Conservation (phyloP, 2,797 vertebrate species). For the Aeoliscus strigatus region DNA sequence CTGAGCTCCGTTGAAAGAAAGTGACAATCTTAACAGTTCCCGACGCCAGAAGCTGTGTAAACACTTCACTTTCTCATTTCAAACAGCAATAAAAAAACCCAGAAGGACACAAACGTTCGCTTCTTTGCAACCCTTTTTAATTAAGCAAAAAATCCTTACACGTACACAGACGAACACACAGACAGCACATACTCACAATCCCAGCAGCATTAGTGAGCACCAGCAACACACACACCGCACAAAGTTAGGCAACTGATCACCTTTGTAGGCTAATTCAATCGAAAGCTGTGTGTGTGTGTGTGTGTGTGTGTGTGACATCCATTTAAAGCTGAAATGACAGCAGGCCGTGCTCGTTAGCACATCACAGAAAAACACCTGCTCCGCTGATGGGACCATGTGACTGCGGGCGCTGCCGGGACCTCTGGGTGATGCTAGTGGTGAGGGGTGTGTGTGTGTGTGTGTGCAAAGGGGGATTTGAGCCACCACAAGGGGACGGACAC, state of each 20-base stretch:
- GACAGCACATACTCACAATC: not conserved
- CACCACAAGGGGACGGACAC: conserved; percentile 61
- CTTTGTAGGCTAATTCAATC: conserved; percentile 62
- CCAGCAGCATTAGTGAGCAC: conserved; percentile 2
- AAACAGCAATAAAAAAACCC: conserved; percentile 27
- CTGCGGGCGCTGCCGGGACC: conserved; percentile 78
- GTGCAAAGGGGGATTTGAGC: conserved; percentile 40
- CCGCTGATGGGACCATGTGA: conserved; percentile 79
- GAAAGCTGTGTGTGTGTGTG: conserved; percentile 17
- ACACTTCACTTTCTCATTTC: conserved; percentile 32
- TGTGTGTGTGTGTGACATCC: conserved; percentile 70
- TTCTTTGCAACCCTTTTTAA: conserved; percentile 29
- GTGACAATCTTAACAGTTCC: conserved; percentile 26
- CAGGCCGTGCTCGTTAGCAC: conserved; percentile 84
- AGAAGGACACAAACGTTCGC: conserved; percentile 20
- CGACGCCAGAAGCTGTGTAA: conserved; percentile 14
- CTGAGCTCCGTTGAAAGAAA: conserved; percentile 19
- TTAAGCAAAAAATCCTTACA: conserved; percentile 23
- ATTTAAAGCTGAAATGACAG: conserved; percentile 84
- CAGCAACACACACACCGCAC: conserved; percentile 1
- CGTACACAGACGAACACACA: conserved; percentile 1
- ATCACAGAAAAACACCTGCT: conserved; percentile 84
- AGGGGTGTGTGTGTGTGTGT: conserved; percentile 56
- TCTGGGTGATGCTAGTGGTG: conserved; percentile 77
- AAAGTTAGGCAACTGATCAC: conserved; percentile 61